These are phyloP conservation scores for Axis porcinus DNA, from an alignment of 2,113 vertebrate species.

Conservation along the genomic window DNA sequence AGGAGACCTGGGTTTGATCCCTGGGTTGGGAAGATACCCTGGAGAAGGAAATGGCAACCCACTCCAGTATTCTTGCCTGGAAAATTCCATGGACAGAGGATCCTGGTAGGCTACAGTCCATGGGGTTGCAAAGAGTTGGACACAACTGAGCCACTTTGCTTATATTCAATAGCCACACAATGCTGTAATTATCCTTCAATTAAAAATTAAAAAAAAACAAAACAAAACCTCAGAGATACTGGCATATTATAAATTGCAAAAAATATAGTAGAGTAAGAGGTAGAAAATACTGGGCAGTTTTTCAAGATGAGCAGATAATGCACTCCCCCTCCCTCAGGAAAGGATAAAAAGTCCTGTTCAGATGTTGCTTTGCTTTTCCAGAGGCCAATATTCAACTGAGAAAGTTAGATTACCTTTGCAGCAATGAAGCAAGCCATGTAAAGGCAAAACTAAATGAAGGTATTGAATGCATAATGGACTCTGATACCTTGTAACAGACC, in stretches of 20 bases:
- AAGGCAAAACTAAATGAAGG: neutral
- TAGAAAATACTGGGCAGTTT: neutral
- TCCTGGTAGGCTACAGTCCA: neutral
- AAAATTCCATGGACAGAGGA: neutral
- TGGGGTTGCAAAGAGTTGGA: neutral
- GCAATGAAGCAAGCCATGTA: neutral
- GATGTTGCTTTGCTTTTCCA: slow-evolving; percentile 31
- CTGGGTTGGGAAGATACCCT: neutral
- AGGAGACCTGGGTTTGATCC: neutral
- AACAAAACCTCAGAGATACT: slow-evolving; percentile 17
- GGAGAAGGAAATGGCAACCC: neutral
- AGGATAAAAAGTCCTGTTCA: neutral
- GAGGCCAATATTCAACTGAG: slow-evolving; percentile 4
- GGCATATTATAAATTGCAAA: neutral
- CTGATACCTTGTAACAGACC: neutral
- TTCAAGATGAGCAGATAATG: slow-evolving; percentile 41
- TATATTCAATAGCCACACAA: neutral
- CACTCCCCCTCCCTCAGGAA: neutral
- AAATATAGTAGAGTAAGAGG: neutral
- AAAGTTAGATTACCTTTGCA: slow-evolving; percentile 50
- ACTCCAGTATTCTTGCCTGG: neutral
- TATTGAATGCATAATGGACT: neutral
- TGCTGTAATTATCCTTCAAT: neutral
- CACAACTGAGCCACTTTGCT: neutral
- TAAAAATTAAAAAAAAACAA: neutral